Evolutionary conservation across 2,113 vertebrate genomes (phyloP).

Genomic region (Tringa solitaria): DNA sequence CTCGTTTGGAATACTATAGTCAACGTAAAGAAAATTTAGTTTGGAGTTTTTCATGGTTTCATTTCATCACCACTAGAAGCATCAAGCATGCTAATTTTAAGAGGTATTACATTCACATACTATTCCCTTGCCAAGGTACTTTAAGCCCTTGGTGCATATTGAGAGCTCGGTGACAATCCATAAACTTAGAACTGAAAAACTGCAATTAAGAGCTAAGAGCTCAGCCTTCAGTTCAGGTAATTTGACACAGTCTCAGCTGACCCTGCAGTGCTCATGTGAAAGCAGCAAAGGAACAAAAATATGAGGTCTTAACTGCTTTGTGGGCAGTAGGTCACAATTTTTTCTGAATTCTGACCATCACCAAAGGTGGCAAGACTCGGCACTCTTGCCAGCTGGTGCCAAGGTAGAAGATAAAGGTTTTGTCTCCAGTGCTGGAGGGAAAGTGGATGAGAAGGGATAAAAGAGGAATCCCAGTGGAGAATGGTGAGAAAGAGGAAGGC

Average conservation of each 20-base stretch:
- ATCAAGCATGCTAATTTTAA: background rate
- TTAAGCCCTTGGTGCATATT: background rate
- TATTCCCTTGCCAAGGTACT: background rate
- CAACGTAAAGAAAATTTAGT: background rate
- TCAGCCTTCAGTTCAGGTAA: background rate
- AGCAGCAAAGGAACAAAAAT: background rate
- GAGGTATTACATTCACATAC: background rate
- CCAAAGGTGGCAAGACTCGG: background rate
- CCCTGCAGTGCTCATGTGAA: background rate
- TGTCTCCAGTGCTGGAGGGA: background rate
- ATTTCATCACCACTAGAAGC: background rate
- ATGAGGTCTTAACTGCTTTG: background rate
- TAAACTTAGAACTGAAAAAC: background rate
- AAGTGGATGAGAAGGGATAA: background rate
- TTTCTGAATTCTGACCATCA: background rate
- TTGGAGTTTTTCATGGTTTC: background rate
- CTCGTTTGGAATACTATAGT: background rate
- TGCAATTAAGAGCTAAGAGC: background rate
- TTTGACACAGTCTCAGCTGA: background rate
- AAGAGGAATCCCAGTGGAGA: background rate
- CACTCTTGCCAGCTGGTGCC: background rate
- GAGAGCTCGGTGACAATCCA: background rate
- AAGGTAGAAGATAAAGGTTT: background rate
- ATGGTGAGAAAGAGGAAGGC: background rate
- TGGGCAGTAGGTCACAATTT: background rate